A percentile compares a stretch with the other conserved stretches of the same genome.
These are phyloP conservation scores for Diprion similis DNA, from an alignment of 1,140 invertebrate species.

Conservation along the genomic window DNA sequence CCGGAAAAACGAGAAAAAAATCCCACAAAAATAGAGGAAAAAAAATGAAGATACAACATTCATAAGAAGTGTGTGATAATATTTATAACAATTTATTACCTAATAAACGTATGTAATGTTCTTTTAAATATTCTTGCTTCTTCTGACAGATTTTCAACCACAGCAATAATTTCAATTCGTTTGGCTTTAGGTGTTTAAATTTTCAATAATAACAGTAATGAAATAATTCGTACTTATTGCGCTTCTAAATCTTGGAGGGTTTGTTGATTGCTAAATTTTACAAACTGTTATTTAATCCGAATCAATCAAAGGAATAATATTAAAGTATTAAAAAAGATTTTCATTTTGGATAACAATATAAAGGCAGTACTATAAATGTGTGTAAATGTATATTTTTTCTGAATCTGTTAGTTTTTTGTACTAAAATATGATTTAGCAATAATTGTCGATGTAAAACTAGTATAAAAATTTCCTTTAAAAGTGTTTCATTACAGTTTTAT, in stretches of 20 bases:
- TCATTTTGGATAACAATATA: too few species aligned
- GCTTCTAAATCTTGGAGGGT: not conserved
- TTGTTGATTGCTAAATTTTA: not conserved
- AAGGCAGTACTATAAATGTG: too few species aligned
- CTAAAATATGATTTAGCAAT: not conserved
- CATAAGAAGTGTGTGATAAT: constrained; percentile 62
- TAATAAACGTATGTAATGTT: not conserved
- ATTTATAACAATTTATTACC: constrained; percentile 54
- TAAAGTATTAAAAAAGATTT: too few species aligned
- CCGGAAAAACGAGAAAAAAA: constrained; percentile 17
- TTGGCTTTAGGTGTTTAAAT: not conserved
- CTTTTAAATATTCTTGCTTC: not conserved
- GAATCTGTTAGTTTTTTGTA: not conserved
- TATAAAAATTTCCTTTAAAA: too few species aligned
- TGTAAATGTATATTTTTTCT: too few species aligned
- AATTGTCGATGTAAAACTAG: too few species aligned
- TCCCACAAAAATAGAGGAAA: not conserved
- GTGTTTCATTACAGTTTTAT: too few species aligned
- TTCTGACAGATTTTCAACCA: not conserved
- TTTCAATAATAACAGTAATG: not conserved
- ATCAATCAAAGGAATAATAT: too few species aligned
- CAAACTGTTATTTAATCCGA: too few species aligned
- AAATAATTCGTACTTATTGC: not conserved
- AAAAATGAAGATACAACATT: constrained; percentile 40
- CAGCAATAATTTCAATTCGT: not conserved